Conservation (phyloP, 2,113 vertebrate species). For the Elephantulus edwardii region DNA sequence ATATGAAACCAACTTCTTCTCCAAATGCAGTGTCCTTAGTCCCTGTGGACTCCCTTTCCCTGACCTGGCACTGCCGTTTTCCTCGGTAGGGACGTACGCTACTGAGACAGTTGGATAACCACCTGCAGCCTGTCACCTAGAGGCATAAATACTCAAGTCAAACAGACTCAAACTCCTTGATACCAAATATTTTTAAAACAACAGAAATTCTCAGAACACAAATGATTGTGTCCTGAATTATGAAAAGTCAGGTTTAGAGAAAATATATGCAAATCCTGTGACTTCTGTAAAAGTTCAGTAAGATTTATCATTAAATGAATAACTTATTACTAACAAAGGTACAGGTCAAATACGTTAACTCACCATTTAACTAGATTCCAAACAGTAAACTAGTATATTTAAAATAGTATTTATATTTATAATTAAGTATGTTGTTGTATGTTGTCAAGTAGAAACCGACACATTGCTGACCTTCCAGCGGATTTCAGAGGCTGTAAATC, state of each 20-base stretch:
- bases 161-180: slow-evolving; percentile 9
- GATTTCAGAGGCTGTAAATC: no score
- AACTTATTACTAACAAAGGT: not conserved
- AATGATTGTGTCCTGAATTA: not conserved
- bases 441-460: no score
- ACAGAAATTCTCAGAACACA: slow-evolving; percentile 43
- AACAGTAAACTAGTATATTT: not conserved
- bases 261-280: not conserved
- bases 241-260: slow-evolving; percentile 24
- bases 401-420: not conserved
- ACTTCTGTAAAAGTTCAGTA: not conserved
- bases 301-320: not conserved
- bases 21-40: slow-evolving; percentile 47
- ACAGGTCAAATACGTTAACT: not conserved
- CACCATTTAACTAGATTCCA: not conserved
- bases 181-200: slow-evolving; percentile 20
- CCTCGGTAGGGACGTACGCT: slow-evolving; percentile 53
- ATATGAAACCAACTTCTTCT: slow-evolving; percentile 15
- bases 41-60: slow-evolving; percentile 57
- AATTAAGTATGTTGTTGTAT: no score
- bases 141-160: slow-evolving; percentile 43
- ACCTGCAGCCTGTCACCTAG: slow-evolving; percentile 39
- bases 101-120: slow-evolving; percentile 42
- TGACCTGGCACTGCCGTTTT: slow-evolving; percentile 37
- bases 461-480: no score